phyloP scores from a whole-genome alignment of 1,140 invertebrate species.

The Monomorium pharaonis region DNA sequence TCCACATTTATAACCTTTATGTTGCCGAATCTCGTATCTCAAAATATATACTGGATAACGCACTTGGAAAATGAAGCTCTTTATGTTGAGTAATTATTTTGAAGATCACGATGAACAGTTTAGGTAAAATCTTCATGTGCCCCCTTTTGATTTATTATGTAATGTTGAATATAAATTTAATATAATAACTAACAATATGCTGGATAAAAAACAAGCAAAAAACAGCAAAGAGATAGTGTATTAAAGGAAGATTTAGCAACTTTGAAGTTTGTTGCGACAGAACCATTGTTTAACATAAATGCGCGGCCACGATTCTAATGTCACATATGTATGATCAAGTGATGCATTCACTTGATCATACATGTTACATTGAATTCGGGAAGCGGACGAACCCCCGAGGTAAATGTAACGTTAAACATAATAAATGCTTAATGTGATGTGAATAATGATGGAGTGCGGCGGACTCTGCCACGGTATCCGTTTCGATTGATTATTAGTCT shows the following conservation, averaged over 20 bases:
- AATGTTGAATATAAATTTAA: background rate
- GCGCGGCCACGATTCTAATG: background rate
- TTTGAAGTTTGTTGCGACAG: background rate
- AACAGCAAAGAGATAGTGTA: background rate
- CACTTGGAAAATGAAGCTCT: background rate
- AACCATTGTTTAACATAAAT: constrained; percentile 13
- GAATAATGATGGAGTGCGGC: constrained; percentile 44
- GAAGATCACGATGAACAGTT: background rate
- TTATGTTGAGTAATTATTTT: background rate
- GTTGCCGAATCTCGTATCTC: background rate
- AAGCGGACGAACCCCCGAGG: constrained; percentile 42
- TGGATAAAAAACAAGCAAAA: background rate
- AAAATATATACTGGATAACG: background rate
- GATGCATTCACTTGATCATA: constrained; percentile 24
- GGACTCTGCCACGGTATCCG: constrained; percentile 14
- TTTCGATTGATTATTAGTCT: constrained; percentile 37
- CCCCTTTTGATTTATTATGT: background rate
- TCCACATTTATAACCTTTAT: background rate
- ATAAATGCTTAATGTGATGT: constrained; percentile 54
- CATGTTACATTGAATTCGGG: constrained; percentile 10
- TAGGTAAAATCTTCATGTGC: background rate
- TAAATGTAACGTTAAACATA: constrained; percentile 57
- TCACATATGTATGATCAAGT: background rate
- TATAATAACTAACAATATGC: background rate
- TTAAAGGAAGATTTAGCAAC: background rate